Evolutionary conservation across 2,797 vertebrate species (phyloP).

Genomic region (Eupleurogrammus muticus): DNA sequence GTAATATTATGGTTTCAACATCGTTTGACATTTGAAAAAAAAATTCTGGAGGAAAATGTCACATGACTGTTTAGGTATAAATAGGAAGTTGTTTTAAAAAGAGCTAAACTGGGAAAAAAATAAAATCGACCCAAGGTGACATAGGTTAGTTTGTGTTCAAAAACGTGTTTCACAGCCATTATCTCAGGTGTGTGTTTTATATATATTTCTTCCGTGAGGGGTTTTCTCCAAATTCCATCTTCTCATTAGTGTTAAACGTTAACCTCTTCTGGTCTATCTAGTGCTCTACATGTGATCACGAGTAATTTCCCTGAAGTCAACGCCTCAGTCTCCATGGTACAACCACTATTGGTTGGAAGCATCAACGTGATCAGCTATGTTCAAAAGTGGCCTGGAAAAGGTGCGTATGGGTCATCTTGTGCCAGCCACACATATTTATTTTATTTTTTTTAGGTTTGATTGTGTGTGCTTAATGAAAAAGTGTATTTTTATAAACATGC

Average conservation of each 20-base stretch:
- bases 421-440: neutral
- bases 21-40: neutral
- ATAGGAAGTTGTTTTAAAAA: neutral
- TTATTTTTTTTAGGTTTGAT: neutral
- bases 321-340: conserved; percentile 40
- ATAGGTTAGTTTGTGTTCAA: neutral
- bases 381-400: conserved; percentile 78
- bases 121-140: neutral
- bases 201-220: neutral
- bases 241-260: conserved; percentile 4
- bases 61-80: neutral
- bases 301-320: conserved; percentile 58
- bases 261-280: conserved; percentile 42
- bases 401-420: conserved; percentile 55
- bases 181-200: neutral
- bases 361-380: conserved; percentile 71
- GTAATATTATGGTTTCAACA: neutral
- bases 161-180: neutral
- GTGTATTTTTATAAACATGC: neutral
- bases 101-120: neutral
- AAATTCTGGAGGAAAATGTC: neutral
- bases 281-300: conserved; percentile 62
- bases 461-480: neutral
- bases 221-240: conserved; percentile 3
- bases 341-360: conserved; percentile 59